These are phyloP conservation scores for Ypsolopha sequella DNA, from an alignment of 2,888 invertebrate species.

Conservation along the genomic window DNA sequence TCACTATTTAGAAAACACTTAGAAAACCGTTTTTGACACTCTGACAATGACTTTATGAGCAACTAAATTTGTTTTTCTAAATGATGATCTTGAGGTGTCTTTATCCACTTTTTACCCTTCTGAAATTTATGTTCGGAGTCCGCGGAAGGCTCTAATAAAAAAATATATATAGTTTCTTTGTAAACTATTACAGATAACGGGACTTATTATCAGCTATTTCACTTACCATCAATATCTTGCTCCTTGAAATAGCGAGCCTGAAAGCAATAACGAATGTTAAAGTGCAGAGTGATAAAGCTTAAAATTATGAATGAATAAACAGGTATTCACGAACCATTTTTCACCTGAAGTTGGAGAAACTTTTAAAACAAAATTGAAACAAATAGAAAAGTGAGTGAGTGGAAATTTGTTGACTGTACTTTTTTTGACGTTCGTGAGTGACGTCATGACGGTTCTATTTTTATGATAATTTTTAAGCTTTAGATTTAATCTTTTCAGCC, in stretches of 20 bases:
- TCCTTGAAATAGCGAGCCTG: constrained; percentile 95
- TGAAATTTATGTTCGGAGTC: no score
- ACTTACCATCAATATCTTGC: constrained; percentile 94
- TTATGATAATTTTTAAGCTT: no score
- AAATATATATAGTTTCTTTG: not conserved
- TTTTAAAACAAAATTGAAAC: not conserved
- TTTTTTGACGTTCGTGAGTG: not conserved
- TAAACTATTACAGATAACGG: constrained; percentile 3
- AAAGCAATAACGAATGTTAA: constrained; percentile 21
- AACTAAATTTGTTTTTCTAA: no score
- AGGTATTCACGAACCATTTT: not conserved
- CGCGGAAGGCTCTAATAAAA: no score
- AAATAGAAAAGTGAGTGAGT: not conserved
- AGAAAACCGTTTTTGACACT: no score
- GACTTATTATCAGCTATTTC: constrained; percentile 1
- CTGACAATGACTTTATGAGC: not conserved
- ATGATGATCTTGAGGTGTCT: no score
- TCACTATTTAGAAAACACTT: no score
- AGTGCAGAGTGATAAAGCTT: not conserved
- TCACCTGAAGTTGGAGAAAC: not conserved
- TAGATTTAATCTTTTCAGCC: no score
- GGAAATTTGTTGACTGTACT: not conserved
- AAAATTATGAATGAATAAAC: not conserved
- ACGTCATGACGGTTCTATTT: no score
- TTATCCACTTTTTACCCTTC: no score